phyloP scores from a whole-genome alignment of 2,888 invertebrate genomes.

The Tipula vernalis region DNA sequence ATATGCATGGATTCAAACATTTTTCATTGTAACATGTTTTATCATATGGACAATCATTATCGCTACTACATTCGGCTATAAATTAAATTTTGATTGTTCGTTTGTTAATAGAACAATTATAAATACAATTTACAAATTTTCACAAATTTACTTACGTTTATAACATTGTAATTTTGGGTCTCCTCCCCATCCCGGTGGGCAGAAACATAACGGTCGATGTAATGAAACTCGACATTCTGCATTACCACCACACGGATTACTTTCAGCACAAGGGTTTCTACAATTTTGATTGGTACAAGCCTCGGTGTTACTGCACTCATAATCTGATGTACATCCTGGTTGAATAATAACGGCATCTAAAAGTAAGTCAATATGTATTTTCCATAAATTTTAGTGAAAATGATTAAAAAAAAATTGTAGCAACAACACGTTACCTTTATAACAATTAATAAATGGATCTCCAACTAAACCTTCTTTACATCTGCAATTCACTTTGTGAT shows the following conservation, averaged over 20 bases:
- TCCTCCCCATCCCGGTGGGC: conserved; percentile 76
- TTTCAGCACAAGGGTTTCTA: conserved; percentile 64
- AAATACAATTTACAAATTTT: background rate
- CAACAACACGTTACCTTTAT: conserved; percentile 22
- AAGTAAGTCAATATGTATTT: conserved; percentile 15
- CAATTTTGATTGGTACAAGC: conserved; percentile 72
- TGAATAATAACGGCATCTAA: conserved; percentile 36
- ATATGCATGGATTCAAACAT: conserved; percentile 65
- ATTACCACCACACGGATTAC: conserved; percentile 66
- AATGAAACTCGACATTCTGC: conserved; percentile 65
- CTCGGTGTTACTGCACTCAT: conserved; percentile 61
- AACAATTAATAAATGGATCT: conserved; percentile 71
- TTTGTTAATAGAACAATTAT: background rate
- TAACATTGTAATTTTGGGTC: conserved; percentile 76
- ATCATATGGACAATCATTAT: conserved; percentile 73
- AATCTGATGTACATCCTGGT: conserved; percentile 58
- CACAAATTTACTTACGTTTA: conserved; percentile 52
- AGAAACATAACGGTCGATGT: conserved; percentile 72
- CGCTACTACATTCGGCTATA: conserved; percentile 67
- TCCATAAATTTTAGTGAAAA: background rate
- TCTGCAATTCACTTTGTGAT: conserved; percentile 64
- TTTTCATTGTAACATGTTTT: conserved; percentile 66
- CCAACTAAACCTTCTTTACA: conserved; percentile 64
- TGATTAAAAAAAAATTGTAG: background rate
- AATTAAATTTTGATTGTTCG: background rate